Conservation (phyloP, 2,888 invertebrate species). For the Sarcophaga caerulescens region DNA sequence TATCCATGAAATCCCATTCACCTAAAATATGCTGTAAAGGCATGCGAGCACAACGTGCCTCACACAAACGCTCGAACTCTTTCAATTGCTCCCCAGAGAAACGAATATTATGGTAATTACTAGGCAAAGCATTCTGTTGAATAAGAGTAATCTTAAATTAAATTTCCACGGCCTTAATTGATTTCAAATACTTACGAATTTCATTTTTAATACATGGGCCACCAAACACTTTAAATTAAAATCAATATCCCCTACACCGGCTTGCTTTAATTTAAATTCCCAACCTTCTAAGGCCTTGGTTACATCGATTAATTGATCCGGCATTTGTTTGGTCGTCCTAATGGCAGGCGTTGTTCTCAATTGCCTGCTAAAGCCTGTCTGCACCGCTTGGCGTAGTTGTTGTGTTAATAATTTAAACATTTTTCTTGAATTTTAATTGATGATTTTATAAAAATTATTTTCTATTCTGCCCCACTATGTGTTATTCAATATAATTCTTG, state of each 20-base stretch:
- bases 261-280: slow-evolving; percentile 81
- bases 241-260: slow-evolving; percentile 82
- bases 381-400: slow-evolving; percentile 55
- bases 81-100: slow-evolving; percentile 76
- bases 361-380: slow-evolving; percentile 24
- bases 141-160: slow-evolving; percentile 2
- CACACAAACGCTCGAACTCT: slow-evolving; percentile 80
- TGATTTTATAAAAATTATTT: slow-evolving; percentile 33
- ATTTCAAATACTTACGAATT: slow-evolving; percentile 81
- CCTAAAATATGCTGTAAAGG: slow-evolving; percentile 87
- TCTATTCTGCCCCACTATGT: background rate
- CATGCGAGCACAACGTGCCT: slow-evolving; percentile 83
- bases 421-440: slow-evolving; percentile 45
- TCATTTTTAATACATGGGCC: slow-evolving; percentile 82
- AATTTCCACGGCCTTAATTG: background rate
- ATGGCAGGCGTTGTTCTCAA: slow-evolving; percentile 14
- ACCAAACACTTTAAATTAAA: slow-evolving; percentile 84
- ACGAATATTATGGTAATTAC: slow-evolving; percentile 70
- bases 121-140: slow-evolving; percentile 73
- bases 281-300: slow-evolving; percentile 79
- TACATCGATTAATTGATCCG: slow-evolving; percentile 68
- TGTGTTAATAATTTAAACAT: slow-evolving; percentile 67
- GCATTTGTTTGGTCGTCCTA: slow-evolving; percentile 34
- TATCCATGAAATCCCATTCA: slow-evolving; percentile 87
- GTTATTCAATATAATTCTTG: slow-evolving; percentile 39